Evolutionary conservation across 53 echinoderm and acorn worm species (phyloP), one percentile per base, ranked within the genome.

Genomic region (Mesocentrotus franciscanus): DNA sequence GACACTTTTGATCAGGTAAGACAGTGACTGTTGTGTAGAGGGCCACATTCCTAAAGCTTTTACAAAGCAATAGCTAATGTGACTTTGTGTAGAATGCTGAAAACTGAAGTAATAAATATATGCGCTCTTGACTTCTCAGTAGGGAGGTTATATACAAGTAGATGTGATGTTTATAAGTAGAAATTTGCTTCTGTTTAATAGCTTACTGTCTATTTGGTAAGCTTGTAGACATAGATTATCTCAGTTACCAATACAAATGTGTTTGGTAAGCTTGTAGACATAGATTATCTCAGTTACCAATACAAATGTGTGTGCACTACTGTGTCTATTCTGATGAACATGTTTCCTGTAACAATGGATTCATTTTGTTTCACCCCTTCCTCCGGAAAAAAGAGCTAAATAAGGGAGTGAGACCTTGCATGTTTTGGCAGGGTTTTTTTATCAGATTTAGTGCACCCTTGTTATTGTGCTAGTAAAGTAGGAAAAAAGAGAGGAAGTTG

Each of bases 1-100:
- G 97, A 97, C 36, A 94, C 97, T 1, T 98, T 98, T 95, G 97
- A 97, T 90, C 95, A 98, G 97, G 98, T 97, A 89, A 95, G 95
- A 56, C 20, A 33, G 13, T 76, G 30, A 76, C 30, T 68, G 29
- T 10, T 74, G 42, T 78, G 8, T 81, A 8, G 33, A 81, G 20
- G 20, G 18, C 36, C 81, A 42, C 8, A 72, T 72, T 62, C 62
- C 18, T 72, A 72, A 36, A 39, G 22, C 20, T 16, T 39, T 79
- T 36, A 79, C 81, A 36, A 79, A 16, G 39, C 18, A 79, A 42
- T 79, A 39, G 74, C 29, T 30, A 30, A 30, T 11, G 8, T 70
- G 27, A 27, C 72, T 79, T 20, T 81, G 9, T 81, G 9, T 42
- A 20, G 81, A 81, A 81, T 81, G 18, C 18, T 42, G 33, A 32